These are phyloP conservation scores for Ailurus styani DNA, from an alignment of 2,113 vertebrate species.

Conservation along the genomic window DNA sequence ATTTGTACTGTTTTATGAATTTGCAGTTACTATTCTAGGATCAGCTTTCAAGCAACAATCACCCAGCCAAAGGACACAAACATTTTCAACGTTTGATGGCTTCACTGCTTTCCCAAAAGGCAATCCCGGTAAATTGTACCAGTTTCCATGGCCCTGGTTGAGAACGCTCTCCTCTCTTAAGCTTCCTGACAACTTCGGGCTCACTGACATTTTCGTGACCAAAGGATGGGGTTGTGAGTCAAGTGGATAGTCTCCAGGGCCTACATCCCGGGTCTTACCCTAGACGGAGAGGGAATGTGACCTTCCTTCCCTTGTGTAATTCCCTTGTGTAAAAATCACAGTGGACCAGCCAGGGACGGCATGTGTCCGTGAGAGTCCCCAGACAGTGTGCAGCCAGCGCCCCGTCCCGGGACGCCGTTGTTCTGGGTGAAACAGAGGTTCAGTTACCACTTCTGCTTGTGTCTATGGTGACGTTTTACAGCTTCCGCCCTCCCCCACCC, in stretches of 20 bases:
- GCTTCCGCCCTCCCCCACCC: fast-evolving
- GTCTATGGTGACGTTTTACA: background rate
- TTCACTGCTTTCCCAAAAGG: background rate
- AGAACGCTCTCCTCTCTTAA: background rate
- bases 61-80: background rate
- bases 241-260: background rate
- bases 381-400: fast-evolving
- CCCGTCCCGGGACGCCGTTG: background rate
- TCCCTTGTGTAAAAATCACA: background rate
- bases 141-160: background rate
- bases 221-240: background rate
- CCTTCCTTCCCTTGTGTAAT: background rate
- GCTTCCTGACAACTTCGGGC: background rate
- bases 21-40: background rate
- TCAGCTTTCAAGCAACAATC: background rate
- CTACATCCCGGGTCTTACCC: background rate
- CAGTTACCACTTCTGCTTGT: background rate
- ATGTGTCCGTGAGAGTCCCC: fast-evolving
- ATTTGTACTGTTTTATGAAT: background rate
- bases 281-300: background rate
- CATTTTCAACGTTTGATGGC: background rate
- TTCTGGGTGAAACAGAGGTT: background rate
- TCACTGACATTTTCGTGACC: background rate
- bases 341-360: background rate
- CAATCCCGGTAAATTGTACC: background rate